Conservation (phyloP, 2,888 invertebrate genomes). For the Amphiduros pacificus region DNA sequence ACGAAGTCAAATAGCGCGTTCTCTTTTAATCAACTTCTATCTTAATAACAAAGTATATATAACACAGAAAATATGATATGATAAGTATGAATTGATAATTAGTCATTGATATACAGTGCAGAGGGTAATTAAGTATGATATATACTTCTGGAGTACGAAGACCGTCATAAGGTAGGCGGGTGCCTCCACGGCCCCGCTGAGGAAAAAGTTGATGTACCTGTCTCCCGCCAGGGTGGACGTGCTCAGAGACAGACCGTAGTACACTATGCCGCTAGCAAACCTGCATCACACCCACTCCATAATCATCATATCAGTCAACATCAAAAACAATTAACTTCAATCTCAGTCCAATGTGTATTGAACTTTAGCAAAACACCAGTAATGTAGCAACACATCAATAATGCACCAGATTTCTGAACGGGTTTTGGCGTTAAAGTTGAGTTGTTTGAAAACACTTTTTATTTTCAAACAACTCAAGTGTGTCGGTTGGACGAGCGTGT, state of each 20-base stretch:
- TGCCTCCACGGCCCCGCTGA: slow-evolving; percentile 31
- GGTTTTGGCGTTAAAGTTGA: no score
- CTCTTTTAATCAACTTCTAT: not conserved
- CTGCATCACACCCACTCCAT: slow-evolving; percentile 14
- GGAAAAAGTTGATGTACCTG: slow-evolving; percentile 32
- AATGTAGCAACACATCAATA: no score
- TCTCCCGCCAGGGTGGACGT: slow-evolving; percentile 31
- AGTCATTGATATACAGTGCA: not conserved
- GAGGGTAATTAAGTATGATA: not conserved
- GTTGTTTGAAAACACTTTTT: no score
- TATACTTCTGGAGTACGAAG: slow-evolving; percentile 26
- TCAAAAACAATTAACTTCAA: no score
- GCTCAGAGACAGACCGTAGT: slow-evolving; percentile 33
- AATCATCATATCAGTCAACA: no score
- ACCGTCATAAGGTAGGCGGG: slow-evolving; percentile 31
- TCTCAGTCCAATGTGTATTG: no score
- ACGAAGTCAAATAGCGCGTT: not conserved
- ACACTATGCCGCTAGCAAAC: slow-evolving; percentile 31
- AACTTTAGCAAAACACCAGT: no score
- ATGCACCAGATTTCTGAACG: no score
- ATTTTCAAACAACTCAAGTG: no score
- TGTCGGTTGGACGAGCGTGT: no score
- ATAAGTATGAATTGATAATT: not conserved
- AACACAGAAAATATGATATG: not conserved
- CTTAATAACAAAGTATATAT: not conserved